Evolutionary conservation across 1,140 invertebrate genomes (phyloP), one percentile per base, ranked within the genome.

Genomic region (Drosophila sucinea): DNA sequence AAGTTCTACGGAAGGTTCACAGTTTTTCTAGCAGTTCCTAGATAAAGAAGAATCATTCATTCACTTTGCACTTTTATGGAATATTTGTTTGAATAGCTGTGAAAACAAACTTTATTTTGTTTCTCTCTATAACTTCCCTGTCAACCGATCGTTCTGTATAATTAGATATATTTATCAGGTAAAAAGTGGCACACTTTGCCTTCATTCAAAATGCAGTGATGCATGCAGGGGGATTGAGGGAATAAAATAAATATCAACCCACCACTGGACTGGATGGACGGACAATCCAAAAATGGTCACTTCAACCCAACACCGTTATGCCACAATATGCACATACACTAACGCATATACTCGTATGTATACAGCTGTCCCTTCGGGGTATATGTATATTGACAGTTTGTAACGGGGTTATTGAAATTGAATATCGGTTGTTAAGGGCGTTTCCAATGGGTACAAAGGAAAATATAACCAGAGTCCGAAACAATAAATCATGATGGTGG

Each of bases 361-460:
- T 60, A 54, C 72, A 10, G 62, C 66, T 76, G 73, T 66, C 62
- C 66, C 73, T 25, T 54, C 23, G 33, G 41, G 11, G 51, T 51
- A 30, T 38, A 38, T 74, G 62, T 61, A 38, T 74, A 68, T 61
- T 68, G 71, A 41, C 54, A 57, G 57, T 72, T 60, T 58, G 72
- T 17, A 57, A 57, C 32, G 38, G 72, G 60, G 55, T 23, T 35
- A 54, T 54, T 41, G 38, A 71, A 77, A 77, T 77, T 60, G 69
- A 71, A 77, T 80, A 80, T 85, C 66, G 79, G 83, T 86, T 86
- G 83, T 79, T 81, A 87, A 83, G 79, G 84, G 83, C 73, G 83
- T 86, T 87, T 79, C 70, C 83, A 63, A 65, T 47, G 73, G 67
- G 67, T 27, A 47, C 10, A 4, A 17, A 29, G 40, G 40, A 44